A percentile compares a stretch with the other conserved stretches of the same genome.
These are phyloP conservation scores for Oligia fasciuncula DNA, from an alignment of 2,888 invertebrate species.

Conservation along the genomic window DNA sequence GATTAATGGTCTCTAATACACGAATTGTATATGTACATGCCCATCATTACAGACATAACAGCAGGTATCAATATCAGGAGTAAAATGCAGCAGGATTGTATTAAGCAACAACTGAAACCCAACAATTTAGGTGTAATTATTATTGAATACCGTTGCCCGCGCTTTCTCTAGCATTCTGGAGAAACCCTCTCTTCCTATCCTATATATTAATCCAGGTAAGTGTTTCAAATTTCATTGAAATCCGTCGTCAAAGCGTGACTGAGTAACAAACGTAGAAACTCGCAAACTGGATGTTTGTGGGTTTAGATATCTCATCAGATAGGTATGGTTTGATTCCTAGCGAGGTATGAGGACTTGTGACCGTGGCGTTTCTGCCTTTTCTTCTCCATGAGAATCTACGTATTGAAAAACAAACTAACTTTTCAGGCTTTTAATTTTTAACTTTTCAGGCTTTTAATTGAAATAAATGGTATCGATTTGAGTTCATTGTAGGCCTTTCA, in stretches of 20 bases:
- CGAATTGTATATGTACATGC: conserved; percentile 19
- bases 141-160: neutral
- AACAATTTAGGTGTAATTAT: neutral
- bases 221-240: neutral
- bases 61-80: neutral
- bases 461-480: neutral
- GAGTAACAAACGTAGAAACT: neutral
- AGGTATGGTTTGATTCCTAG: neutral
- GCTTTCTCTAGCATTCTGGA: neutral
- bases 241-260: neutral
- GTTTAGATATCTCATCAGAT: neutral
- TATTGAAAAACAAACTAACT: neutral
- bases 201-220: neutral
- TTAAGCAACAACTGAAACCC: conserved; percentile 17
- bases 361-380: neutral
- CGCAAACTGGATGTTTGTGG: neutral
- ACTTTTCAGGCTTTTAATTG: neutral
- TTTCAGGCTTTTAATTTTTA: too few species aligned
- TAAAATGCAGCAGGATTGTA: neutral
- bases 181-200: neutral
- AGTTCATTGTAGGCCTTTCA: neutral
- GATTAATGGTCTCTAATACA: neutral
- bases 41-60: neutral
- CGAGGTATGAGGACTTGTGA: neutral
- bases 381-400: neutral